phyloP scores from a whole-genome alignment of 2,797 vertebrate genomes.

The Urophycis tenuis region DNA sequence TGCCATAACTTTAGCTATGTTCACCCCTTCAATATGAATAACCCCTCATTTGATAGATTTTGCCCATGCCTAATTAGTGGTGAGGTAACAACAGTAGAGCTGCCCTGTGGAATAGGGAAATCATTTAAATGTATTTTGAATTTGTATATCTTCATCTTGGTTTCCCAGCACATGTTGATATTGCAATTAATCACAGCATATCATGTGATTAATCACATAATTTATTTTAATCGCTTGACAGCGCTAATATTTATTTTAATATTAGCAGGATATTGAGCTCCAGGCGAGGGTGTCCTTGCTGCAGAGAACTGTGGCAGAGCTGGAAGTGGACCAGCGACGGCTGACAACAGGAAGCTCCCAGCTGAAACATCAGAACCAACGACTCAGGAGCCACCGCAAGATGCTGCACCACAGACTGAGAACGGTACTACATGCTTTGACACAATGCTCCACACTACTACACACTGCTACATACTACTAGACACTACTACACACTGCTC shows the following conservation, averaged over 20 bases:
- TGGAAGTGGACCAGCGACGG: constrained; percentile 42
- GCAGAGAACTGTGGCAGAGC: constrained; percentile 55
- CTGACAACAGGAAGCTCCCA: neutral
- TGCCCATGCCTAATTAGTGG: no score
- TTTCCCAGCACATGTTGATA: no score
- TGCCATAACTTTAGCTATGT: no score
- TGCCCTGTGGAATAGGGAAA: no score
- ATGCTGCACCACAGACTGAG: neutral
- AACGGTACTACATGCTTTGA: neutral
- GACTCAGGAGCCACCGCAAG: neutral
- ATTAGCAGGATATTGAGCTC: constrained; percentile 8
- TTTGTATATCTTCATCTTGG: no score
- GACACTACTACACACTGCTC: neutral
- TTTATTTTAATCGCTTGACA: no score
- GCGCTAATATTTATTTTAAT: constrained; percentile 3
- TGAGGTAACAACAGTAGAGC: no score
- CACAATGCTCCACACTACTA: neutral
- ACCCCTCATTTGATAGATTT: no score
- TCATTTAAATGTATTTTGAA: no score
- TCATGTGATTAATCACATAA: neutral
- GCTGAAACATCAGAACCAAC: constrained; percentile 1
- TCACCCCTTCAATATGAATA: no score
- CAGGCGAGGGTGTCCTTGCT: constrained; percentile 48
- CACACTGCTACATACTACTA: neutral
- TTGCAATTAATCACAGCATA: neutral